Conservation (phyloP, 2,797 vertebrate genomes). For the Fundulus diaphanus region DNA sequence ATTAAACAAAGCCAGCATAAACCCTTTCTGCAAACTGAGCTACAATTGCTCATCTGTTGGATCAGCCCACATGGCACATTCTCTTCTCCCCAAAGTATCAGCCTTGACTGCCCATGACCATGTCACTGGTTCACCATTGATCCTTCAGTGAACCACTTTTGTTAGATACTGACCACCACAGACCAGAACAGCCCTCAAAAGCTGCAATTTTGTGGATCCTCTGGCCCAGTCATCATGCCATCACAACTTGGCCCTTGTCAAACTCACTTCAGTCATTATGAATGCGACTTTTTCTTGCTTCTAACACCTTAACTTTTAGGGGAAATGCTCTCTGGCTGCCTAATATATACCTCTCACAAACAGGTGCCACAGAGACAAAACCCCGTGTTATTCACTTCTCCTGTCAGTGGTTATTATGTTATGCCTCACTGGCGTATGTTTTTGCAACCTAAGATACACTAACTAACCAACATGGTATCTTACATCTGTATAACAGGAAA, state of each 20-base stretch:
- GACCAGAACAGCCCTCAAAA: not conserved
- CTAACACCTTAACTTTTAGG: not conserved
- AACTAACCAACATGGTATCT: slow-evolving; percentile 62
- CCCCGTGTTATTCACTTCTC: not conserved
- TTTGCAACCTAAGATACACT: slow-evolving; percentile 36
- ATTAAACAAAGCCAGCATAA: not conserved
- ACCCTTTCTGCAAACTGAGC: not conserved
- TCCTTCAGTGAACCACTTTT: not conserved
- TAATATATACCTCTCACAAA: not conserved
- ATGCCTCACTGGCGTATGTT: not conserved
- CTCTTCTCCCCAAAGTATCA: not conserved
- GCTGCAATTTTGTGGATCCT: not conserved
- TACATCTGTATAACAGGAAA: not conserved
- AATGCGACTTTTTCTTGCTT: not conserved
- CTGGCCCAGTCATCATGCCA: no score
- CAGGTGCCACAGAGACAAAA: not conserved
- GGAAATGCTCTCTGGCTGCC: not conserved
- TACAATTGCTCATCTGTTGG: not conserved
- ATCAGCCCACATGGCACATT: not conserved
- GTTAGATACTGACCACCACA: not conserved
- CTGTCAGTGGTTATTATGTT: not conserved
- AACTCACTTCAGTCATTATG: not conserved
- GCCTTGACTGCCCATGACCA: not conserved
- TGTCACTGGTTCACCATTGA: not conserved
- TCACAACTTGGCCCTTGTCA: not conserved